A percentile compares a stretch with the other conserved stretches of the same genome.
Evolutionary conservation across 1,140 invertebrate species (phyloP).

Genomic region (Ooceraea biroi): DNA sequence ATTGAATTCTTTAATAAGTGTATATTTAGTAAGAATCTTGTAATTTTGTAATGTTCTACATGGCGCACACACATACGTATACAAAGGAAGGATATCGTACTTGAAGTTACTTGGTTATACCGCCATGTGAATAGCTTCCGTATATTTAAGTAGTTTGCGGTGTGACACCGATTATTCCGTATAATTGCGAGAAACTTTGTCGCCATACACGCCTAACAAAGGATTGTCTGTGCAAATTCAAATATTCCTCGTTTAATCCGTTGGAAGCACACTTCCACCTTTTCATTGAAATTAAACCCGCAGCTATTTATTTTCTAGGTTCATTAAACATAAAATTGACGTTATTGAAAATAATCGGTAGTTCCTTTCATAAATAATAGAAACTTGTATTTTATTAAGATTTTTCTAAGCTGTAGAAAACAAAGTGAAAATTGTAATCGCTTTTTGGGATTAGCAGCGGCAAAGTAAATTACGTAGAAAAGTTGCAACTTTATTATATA

Average conservation of each 20-base stretch:
- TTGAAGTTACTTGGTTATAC: constrained; percentile 14
- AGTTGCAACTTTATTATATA: background rate
- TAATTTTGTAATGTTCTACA: constrained; percentile 24
- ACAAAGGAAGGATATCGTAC: background rate
- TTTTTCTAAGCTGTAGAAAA: background rate
- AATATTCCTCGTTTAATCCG: constrained; percentile 27
- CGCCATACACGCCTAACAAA: constrained; percentile 38
- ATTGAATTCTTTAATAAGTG: constrained; percentile 1
- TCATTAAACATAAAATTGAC: background rate
- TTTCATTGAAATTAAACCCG: constrained; percentile 16
- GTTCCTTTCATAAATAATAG: constrained; percentile 11
- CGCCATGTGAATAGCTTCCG: background rate
- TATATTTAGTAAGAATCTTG: constrained; percentile 3
- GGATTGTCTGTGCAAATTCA: constrained; percentile 46
- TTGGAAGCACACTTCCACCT: constrained; percentile 32
- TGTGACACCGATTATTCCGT: background rate
- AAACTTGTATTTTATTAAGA: background rate
- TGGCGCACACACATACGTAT: no score
- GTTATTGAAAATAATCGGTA: background rate
- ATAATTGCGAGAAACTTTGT: constrained; percentile 39
- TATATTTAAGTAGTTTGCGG: constrained; percentile 42
- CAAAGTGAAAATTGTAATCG: background rate
- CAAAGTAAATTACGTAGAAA: constrained; percentile 1
- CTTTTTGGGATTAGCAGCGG: background rate
- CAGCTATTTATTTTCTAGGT: background rate